Percentiles rank a stretch among this genome's conserved stretches.
Evolutionary conservation across 2,888 invertebrate genomes (phyloP).

Genomic region (Peribatodes rhomboidaria): DNA sequence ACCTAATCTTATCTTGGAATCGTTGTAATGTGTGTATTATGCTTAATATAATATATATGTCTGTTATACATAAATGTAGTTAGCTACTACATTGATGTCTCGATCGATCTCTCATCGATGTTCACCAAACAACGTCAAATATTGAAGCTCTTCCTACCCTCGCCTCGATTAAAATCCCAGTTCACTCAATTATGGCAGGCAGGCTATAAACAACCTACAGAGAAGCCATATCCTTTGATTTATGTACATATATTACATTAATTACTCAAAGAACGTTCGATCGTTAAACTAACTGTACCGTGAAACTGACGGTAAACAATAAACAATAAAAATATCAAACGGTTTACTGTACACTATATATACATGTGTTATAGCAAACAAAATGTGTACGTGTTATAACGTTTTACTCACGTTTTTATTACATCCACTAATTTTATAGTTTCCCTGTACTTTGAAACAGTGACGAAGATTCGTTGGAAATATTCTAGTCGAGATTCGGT

Average conservation of each 20-base stretch:
- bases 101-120: no score
- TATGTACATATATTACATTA: conserved; percentile 29
- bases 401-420: conserved; percentile 47
- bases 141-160: no score
- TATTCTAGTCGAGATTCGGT: neutral
- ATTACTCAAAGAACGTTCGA: conserved; percentile 31
- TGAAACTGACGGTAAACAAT: conserved; percentile 48
- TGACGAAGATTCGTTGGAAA: neutral
- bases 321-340: conserved; percentile 47
- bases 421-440: conserved; percentile 49
- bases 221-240: conserved; percentile 22
- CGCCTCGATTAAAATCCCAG: neutral
- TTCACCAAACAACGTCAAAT: no score
- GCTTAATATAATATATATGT: no score
- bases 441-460: conserved; percentile 26
- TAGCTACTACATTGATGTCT: neutral
- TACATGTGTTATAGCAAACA: conserved; percentile 1
- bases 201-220: conserved; percentile 18
- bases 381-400: conserved; percentile 5
- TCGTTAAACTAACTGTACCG: conserved; percentile 36
- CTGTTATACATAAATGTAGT: no score
- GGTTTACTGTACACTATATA: conserved; percentile 41
- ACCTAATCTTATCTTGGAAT: no score
- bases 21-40: no score
- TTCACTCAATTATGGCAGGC: neutral